Evolutionary conservation across 2,113 vertebrate species (phyloP).

Genomic region (Trogon melanurus): DNA sequence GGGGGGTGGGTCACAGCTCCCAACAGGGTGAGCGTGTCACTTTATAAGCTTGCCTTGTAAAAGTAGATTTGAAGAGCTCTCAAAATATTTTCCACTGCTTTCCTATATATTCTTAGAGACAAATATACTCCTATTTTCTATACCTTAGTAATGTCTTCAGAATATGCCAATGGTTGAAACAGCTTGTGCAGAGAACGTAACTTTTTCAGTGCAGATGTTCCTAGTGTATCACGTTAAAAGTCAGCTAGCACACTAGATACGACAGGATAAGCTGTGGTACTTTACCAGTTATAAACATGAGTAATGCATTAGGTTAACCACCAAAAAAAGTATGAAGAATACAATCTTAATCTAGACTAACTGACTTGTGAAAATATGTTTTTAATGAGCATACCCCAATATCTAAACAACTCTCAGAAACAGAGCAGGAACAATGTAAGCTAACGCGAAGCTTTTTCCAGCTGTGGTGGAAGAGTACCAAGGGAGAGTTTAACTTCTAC

Average conservation of each 20-base stretch:
- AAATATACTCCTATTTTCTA: background rate
- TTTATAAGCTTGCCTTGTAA: background rate
- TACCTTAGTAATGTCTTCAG: background rate
- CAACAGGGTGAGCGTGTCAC: too few species aligned
- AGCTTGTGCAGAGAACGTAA: background rate
- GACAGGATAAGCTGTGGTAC: background rate
- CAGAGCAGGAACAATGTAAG: fast-evolving
- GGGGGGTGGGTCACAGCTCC: background rate
- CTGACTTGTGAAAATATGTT: background rate
- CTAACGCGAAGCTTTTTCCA: background rate
- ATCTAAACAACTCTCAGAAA: background rate
- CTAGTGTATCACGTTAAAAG: background rate
- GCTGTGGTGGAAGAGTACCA: background rate
- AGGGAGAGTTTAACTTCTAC: background rate
- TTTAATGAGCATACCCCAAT: background rate
- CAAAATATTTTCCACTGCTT: background rate
- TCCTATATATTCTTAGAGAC: background rate
- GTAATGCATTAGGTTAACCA: background rate
- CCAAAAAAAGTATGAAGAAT: background rate
- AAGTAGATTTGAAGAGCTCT: fast-evolving
- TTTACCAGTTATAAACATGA: background rate
- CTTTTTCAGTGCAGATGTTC: background rate
- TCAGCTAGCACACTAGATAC: background rate
- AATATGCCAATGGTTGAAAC: fast-evolving
- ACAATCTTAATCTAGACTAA: background rate